Conservation (phyloP, 2,888 invertebrate genomes). For the Ormyrus thymus region DNA sequence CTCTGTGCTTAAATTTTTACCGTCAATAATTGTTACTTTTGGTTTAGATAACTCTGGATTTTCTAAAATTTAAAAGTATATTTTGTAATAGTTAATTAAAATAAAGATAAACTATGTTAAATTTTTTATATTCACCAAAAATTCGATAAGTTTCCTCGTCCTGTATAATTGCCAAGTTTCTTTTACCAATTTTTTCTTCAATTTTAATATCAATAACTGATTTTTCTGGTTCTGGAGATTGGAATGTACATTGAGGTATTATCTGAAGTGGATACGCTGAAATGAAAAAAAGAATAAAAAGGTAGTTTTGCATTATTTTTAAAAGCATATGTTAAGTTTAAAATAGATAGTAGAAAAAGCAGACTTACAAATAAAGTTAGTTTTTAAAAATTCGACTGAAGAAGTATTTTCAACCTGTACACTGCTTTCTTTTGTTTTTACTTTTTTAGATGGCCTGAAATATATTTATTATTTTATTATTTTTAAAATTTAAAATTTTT, state of each 20-base stretch:
- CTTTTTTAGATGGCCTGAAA: constrained; percentile 41
- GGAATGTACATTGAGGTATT: constrained; percentile 67
- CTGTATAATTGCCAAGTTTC: constrained; percentile 70
- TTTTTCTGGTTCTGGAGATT: constrained; percentile 66
- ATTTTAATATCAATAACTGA: constrained; percentile 68
- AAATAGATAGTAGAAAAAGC: not conserved
- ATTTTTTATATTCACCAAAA: constrained; percentile 64
- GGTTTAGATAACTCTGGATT: constrained; percentile 72
- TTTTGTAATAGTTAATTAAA: constrained; percentile 5
- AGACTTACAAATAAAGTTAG: constrained; percentile 47
- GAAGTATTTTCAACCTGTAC: constrained; percentile 58
- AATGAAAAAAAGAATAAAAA: constrained; percentile 1
- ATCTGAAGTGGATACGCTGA: constrained; percentile 64
- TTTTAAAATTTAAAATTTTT: not conserved
- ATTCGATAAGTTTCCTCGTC: constrained; percentile 69
- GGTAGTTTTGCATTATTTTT: not conserved
- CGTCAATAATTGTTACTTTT: constrained; percentile 65
- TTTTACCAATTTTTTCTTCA: constrained; percentile 69
- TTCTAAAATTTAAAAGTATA: constrained; percentile 62
- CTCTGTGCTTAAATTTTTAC: constrained; percentile 66
- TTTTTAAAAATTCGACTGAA: constrained; percentile 36
- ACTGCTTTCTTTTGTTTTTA: constrained; percentile 60
- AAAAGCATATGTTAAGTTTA: not conserved
- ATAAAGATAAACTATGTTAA: not conserved
- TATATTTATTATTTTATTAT: not conserved